phyloP scores from a whole-genome alignment of 2,888 invertebrate species.

The Carcina quercana region DNA sequence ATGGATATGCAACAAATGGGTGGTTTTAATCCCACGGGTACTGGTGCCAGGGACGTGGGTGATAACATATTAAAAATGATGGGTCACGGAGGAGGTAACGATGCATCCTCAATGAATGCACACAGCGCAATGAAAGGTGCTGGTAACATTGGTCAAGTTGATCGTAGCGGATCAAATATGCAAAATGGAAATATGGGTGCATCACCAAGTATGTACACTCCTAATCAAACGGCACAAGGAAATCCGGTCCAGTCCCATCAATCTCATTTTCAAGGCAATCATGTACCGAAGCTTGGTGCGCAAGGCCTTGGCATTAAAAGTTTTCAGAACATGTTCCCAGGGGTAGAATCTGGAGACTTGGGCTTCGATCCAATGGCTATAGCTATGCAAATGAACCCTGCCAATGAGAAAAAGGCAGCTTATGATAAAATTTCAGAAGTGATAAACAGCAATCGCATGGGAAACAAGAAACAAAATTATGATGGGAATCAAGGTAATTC shows the following conservation, averaged over 20 bases:
- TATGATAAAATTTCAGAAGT: conserved; percentile 46
- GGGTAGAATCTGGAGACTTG: conserved; percentile 46
- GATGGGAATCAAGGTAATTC: too few species aligned
- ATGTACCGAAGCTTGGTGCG: conserved; percentile 29
- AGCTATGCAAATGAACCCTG: conserved; percentile 65
- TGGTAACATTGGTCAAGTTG: conserved; percentile 1
- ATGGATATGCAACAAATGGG: conserved; percentile 6
- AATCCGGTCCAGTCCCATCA: conserved; percentile 10
- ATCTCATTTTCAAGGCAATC: conserved; percentile 16
- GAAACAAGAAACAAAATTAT: too few species aligned
- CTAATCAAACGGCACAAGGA: conserved; percentile 22
- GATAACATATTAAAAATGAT: conserved; percentile 52
- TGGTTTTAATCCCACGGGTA: conserved; percentile 4
- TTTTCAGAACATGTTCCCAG: conserved; percentile 62
- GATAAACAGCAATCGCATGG: conserved; percentile 32
- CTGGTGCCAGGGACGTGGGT: conserved; percentile 55
- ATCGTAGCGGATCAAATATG: background rate
- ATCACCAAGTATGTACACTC: conserved; percentile 1
- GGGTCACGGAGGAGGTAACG: conserved; percentile 23
- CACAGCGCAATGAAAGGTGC: too few species aligned
- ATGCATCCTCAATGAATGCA: conserved; percentile 15
- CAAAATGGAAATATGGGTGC: conserved; percentile 10
- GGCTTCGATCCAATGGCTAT: conserved; percentile 65
- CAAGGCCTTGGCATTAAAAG: conserved; percentile 47
- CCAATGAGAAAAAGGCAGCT: conserved; percentile 46